Conservation (phyloP, 53 echinoderm and acorn worm species). For the Mesocentrotus franciscanus region DNA sequence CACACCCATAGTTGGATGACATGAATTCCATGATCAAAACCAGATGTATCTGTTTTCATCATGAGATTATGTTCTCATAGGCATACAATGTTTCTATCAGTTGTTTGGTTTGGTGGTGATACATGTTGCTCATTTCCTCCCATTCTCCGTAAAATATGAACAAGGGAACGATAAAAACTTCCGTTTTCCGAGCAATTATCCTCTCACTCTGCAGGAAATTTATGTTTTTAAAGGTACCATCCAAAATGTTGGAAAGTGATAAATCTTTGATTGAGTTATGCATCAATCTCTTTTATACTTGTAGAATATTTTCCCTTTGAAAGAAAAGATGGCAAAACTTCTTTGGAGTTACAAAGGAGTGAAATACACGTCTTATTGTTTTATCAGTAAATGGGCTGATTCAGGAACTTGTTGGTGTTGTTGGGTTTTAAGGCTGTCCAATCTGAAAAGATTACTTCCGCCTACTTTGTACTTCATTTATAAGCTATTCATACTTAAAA, state of each 20-base stretch:
- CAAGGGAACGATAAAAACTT: background rate
- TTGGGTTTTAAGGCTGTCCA: too few relatives aligned
- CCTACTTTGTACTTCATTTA: too few relatives aligned
- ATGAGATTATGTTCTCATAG: slow-evolving; percentile 17
- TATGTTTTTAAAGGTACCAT: background rate
- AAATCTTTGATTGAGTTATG: background rate
- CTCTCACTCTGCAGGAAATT: background rate
- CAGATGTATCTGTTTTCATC: slow-evolving; percentile 31
- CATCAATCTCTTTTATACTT: too few relatives aligned
- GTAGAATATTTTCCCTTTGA: too few relatives aligned
- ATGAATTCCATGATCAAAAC: background rate
- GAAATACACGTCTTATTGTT: too few relatives aligned
- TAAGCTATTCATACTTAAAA: too few relatives aligned
- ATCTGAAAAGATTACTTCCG: too few relatives aligned
- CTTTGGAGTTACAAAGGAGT: too few relatives aligned
- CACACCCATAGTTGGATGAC: background rate
- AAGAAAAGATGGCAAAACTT: too few relatives aligned
- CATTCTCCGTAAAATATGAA: background rate
- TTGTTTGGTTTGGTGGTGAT: background rate
- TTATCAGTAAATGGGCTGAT: too few relatives aligned
- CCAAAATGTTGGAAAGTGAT: background rate
- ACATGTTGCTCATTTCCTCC: slow-evolving; percentile 10
- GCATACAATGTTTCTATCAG: background rate
- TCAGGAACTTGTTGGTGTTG: too few relatives aligned
- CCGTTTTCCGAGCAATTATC: slow-evolving; percentile 6